These are phyloP conservation scores for Heliornis fulica DNA, from an alignment of 2,113 vertebrate species.

Conservation along the genomic window DNA sequence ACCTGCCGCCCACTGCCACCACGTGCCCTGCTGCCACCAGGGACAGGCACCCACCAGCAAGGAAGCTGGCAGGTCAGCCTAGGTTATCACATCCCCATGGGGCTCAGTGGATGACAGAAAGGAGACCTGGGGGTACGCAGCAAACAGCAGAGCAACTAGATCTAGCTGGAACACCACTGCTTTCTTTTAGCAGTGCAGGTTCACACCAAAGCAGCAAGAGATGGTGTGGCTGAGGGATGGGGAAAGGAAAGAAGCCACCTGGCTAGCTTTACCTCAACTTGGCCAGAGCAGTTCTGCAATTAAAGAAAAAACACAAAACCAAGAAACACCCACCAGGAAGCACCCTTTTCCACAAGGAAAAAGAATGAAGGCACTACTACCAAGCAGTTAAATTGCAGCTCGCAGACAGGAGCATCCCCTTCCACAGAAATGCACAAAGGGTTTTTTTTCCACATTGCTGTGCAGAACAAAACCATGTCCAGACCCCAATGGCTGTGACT, in stretches of 20 bases:
- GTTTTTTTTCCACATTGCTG: background rate
- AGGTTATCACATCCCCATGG: background rate
- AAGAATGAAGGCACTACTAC: background rate
- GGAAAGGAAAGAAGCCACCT: background rate
- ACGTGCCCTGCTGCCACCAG: fast-evolving
- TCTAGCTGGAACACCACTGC: fast-evolving
- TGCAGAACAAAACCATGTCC: background rate
- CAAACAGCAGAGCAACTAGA: background rate
- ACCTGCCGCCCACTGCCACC: background rate
- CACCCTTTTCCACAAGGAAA: background rate
- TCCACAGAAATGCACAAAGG: fast-evolving
- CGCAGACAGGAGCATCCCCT: background rate
- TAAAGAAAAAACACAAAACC: background rate
- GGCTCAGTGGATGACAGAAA: background rate
- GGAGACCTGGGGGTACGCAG: background rate
- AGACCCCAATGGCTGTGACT: background rate
- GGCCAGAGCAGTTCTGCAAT: background rate
- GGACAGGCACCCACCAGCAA: fast-evolving
- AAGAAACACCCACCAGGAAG: background rate
- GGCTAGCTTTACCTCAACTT: background rate
- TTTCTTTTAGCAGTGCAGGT: fast-evolving
- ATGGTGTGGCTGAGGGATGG: background rate
- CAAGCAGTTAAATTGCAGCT: background rate
- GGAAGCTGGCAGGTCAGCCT: background rate
- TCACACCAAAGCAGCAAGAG: background rate